A percentile compares a stretch with the other conserved stretches of the same genome.
Conservation (phyloP, 2,113 vertebrate species). For the Aleadryas rufinucha region DNA sequence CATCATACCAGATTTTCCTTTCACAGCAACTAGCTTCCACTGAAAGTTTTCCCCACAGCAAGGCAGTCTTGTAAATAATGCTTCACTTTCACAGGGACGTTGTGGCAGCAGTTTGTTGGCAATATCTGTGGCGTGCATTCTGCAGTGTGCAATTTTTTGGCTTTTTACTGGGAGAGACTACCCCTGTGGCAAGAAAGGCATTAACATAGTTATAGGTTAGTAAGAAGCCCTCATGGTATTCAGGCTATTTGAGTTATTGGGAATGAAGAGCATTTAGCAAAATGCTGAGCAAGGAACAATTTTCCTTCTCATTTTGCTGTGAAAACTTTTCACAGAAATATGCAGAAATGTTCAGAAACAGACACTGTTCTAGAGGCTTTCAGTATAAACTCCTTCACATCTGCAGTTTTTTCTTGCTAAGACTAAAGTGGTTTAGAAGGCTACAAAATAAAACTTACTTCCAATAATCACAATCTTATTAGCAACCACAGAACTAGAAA, state of each 20-base stretch:
- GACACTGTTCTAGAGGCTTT: not conserved
- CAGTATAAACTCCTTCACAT: not conserved
- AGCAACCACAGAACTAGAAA: not conserved
- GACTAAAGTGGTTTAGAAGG: not conserved
- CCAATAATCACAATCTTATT: not conserved
- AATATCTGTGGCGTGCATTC: not conserved
- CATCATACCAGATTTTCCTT: not conserved
- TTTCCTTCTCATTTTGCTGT: not conserved
- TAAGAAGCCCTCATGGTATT: not conserved
- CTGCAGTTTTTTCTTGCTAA: not conserved
- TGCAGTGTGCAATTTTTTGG: not conserved
- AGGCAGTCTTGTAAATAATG: not conserved
- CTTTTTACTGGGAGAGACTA: not conserved
- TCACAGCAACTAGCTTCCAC: not conserved
- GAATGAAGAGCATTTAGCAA: not conserved
- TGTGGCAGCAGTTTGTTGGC: not conserved
- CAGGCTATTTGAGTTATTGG: not conserved
- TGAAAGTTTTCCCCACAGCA: not conserved
- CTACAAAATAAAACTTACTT: not conserved
- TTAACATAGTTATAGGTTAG: not conserved
- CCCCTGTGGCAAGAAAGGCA: not conserved
- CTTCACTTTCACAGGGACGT: not conserved
- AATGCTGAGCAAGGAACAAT: not conserved
- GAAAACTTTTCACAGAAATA: not conserved
- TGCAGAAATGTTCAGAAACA: not conserved